These are phyloP conservation scores for Trachelus tabidus DNA, from an alignment of 2,888 invertebrate genomes.

Conservation along the genomic window DNA sequence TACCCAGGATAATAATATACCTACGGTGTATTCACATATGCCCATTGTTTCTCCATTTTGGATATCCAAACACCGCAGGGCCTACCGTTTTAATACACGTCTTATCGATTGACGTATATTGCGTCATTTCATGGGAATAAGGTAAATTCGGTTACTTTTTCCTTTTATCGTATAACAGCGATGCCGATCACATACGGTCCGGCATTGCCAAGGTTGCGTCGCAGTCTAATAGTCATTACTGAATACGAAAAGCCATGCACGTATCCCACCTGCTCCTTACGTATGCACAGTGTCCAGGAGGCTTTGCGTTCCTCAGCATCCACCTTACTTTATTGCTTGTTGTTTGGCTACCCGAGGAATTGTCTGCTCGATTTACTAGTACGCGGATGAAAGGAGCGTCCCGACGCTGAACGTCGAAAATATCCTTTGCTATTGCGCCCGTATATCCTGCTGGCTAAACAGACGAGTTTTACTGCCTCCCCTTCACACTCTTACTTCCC, in stretches of 20 bases:
- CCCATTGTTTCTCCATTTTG: not conserved
- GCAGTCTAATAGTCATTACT: conserved; percentile 17
- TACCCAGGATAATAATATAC: not conserved
- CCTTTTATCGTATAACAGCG: not conserved
- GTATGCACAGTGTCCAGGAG: conserved; percentile 28
- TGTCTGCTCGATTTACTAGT: not conserved
- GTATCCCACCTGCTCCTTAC: conserved; percentile 32
- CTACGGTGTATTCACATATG: not conserved
- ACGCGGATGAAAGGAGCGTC: not conserved
- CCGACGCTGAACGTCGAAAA: not conserved
- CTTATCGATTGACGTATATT: not conserved
- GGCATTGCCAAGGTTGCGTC: conserved; percentile 38
- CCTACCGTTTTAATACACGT: not conserved
- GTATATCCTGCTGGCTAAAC: not conserved
- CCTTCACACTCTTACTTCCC: not conserved
- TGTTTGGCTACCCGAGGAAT: not conserved
- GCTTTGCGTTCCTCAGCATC: conserved; percentile 12
- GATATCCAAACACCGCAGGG: not conserved
- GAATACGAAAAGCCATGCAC: conserved; percentile 36
- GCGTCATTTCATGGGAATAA: not conserved
- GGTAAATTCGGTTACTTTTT: not conserved
- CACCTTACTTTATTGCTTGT: not conserved
- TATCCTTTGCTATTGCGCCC: not conserved
- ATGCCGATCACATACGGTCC: conserved; percentile 11
- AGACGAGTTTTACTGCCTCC: not conserved